Percentiles rank a stretch among this genome's conserved stretches.
These are phyloP conservation scores for Lithophane socia DNA, from an alignment of 2,888 invertebrate genomes.

Conservation along the genomic window DNA sequence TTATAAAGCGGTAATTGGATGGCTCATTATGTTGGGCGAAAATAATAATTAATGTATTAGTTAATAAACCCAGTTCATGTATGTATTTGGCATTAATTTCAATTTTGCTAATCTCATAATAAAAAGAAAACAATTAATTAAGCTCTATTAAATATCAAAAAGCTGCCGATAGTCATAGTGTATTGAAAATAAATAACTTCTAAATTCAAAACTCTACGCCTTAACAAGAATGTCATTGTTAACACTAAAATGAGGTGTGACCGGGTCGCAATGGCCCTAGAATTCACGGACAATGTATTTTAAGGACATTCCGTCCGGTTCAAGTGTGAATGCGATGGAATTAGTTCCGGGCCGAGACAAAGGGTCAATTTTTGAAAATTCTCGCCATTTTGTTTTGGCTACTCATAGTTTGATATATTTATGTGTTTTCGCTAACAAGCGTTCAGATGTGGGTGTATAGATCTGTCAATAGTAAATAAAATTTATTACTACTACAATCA, in stretches of 20 bases:
- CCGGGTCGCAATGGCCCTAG: slow-evolving; percentile 84
- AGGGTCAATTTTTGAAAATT: slow-evolving; percentile 85
- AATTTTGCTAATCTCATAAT: background rate
- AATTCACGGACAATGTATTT: slow-evolving; percentile 88
- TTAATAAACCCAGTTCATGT: background rate
- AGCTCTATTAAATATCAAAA: no score
- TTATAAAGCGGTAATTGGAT: background rate
- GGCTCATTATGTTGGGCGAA: background rate
- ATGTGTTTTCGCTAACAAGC: slow-evolving; percentile 79
- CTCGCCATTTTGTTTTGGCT: slow-evolving; percentile 77
- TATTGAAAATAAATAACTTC: background rate
- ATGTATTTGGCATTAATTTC: background rate
- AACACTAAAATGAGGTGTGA: slow-evolving; percentile 83
- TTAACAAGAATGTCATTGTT: slow-evolving; percentile 67
- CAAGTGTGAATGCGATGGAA: slow-evolving; percentile 87
- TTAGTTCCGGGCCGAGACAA: slow-evolving; percentile 83
- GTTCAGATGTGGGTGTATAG: slow-evolving; percentile 77
- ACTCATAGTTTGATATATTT: slow-evolving; percentile 81
- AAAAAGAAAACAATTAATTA: background rate
- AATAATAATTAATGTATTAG: background rate
- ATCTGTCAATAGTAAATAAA: slow-evolving; percentile 61
- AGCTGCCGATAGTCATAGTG: background rate
- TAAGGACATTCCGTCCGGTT: slow-evolving; percentile 82
- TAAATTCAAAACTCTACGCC: slow-evolving; percentile 19
- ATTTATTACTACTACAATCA: slow-evolving; percentile 53